phyloP scores from a whole-genome alignment of 2,888 invertebrate species.

The Gastracanthus pulcherrimus region DNA sequence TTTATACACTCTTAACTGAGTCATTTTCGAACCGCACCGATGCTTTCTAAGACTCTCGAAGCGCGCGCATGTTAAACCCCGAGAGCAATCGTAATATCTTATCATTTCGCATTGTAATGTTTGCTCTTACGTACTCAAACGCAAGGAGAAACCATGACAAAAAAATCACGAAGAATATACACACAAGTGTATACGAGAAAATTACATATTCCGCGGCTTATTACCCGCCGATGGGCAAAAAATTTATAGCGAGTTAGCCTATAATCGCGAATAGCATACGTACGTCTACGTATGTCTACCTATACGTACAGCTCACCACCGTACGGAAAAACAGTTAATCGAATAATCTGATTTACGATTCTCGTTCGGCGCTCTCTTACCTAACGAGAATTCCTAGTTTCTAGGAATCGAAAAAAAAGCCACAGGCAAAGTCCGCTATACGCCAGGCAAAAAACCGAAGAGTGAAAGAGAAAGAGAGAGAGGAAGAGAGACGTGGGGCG shows the following conservation, averaged over 20 bases:
- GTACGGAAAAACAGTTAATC: conserved; percentile 53
- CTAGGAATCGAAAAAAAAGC: conserved; percentile 20
- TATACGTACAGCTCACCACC: background rate
- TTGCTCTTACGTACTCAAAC: conserved; percentile 11
- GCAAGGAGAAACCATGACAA: conserved; percentile 29
- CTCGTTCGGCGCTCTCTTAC: conserved; percentile 29
- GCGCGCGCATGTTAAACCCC: background rate
- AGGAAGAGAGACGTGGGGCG: conserved; percentile 7
- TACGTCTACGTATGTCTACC: background rate
- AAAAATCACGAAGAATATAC: conserved; percentile 27
- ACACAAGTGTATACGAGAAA: conserved; percentile 29
- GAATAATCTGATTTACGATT: conserved; percentile 58
- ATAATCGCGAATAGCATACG: conserved; percentile 35
- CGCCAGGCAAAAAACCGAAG: background rate
- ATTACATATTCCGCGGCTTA: conserved; percentile 54
- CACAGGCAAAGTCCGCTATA: background rate
- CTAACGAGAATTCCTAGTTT: conserved; percentile 52
- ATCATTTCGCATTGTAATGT: conserved; percentile 45
- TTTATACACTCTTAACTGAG: conserved; percentile 46
- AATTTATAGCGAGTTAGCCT: conserved; percentile 53
- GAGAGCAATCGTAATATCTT: conserved; percentile 33
- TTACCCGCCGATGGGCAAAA: conserved; percentile 51
- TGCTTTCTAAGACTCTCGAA: conserved; percentile 24
- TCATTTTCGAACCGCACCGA: conserved; percentile 33
- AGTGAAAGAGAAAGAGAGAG: conserved; percentile 30